Evolutionary conservation across 2,113 vertebrate genomes (phyloP).

Genomic region (Calidris pygmaea): DNA sequence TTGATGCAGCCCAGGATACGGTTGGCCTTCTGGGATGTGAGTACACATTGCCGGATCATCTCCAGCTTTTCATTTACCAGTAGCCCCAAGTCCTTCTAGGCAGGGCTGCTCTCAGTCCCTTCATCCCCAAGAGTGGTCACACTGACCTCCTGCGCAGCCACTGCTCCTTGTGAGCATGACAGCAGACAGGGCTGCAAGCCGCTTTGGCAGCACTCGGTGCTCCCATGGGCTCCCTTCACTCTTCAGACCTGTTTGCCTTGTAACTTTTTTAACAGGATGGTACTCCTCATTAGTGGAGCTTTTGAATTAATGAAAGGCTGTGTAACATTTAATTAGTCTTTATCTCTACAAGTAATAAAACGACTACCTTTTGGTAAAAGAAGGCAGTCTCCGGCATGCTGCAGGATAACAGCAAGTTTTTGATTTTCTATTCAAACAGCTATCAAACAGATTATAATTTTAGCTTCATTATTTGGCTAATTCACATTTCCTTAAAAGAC

Average conservation of each 20-base stretch:
- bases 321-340: conserved; percentile 73
- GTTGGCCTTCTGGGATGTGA: not conserved
- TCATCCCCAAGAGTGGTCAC: not conserved
- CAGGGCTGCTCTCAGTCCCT: not conserved
- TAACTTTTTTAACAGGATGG: not conserved
- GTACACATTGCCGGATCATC: not conserved
- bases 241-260: not conserved
- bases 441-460: conserved; percentile 67
- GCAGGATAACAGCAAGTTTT: conserved; percentile 44
- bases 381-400: not conserved
- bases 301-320: conserved; percentile 58
- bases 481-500: conserved; percentile 63
- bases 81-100: not conserved
- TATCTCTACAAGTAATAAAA: conserved; percentile 73
- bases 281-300: conserved; percentile 42
- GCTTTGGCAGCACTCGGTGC: fast-evolving
- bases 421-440: conserved; percentile 66
- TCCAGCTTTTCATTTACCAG: not conserved
- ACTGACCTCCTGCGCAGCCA: fast-evolving
- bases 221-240: not conserved
- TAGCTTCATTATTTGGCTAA: conserved; percentile 70
- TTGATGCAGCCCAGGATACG: not conserved
- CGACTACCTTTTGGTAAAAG: conserved; percentile 57
- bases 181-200: no score
- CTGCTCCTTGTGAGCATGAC: not conserved